These are phyloP conservation scores for Macquaria australasica DNA, from an alignment of 2,113 vertebrate genomes.

Conservation along the genomic window DNA sequence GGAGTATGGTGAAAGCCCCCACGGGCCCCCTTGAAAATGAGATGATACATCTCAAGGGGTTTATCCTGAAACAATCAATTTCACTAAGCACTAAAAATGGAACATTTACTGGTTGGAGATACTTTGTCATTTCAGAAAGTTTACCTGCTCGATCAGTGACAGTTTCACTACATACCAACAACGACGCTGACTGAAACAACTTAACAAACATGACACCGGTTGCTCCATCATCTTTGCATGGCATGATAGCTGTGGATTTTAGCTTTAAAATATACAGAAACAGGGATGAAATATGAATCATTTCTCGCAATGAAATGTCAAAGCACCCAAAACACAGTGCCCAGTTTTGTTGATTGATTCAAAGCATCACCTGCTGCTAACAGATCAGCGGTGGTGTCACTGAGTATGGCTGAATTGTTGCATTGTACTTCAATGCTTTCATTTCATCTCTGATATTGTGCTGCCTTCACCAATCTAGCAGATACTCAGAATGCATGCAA, in stretches of 20 bases:
- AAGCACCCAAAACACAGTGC: neutral
- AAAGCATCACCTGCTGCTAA: constrained; percentile 9
- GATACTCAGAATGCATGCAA: neutral
- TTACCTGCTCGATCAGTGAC: neutral
- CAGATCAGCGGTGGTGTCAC: neutral
- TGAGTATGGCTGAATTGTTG: constrained; percentile 1
- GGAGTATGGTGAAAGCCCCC: neutral
- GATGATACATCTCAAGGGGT: neutral
- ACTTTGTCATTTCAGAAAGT: constrained; percentile 10
- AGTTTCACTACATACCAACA: neutral
- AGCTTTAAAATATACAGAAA: neutral
- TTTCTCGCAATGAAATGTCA: neutral
- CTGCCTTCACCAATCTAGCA: neutral
- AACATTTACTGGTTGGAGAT: neutral
- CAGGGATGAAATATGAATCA: neutral
- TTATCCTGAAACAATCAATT: neutral
- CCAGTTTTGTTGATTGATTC: constrained; percentile 17
- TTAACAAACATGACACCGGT: constrained; percentile 1
- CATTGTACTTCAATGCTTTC: constrained; percentile 8
- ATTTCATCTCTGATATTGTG: constrained; percentile 21
- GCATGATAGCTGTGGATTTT: neutral
- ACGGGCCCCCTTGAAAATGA: neutral
- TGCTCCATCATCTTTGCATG: neutral
- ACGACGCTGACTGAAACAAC: neutral
- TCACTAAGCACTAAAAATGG: neutral